Conservation (phyloP, 2,797 vertebrate species). For the Lophius americanus region DNA sequence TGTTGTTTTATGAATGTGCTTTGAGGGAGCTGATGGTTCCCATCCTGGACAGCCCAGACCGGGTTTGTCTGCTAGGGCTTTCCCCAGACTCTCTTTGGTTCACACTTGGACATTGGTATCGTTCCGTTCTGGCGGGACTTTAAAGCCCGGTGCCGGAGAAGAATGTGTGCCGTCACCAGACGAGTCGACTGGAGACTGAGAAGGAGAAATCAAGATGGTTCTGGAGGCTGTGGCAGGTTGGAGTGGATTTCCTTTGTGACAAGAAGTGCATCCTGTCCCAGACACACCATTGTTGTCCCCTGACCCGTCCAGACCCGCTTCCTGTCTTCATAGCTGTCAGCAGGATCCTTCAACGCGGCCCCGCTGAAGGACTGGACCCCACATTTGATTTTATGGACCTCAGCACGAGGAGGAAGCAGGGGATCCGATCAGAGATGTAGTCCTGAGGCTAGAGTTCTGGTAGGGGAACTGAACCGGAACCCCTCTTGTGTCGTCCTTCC, state of each 20-base stretch:
- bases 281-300: conserved; percentile 56
- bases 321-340: conserved; percentile 48
- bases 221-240: conserved; percentile 22
- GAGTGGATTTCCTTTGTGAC: conserved; percentile 76
- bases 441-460: no score
- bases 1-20: neutral
- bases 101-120: conserved; percentile 14
- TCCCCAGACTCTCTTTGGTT: conserved; percentile 34
- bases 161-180: conserved; percentile 11
- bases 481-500: no score
- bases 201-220: conserved; percentile 32
- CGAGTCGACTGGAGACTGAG: conserved; percentile 38
- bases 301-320: conserved; percentile 39
- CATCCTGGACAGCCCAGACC: conserved; percentile 1
- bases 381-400: no score
- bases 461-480: no score
- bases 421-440: no score
- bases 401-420: no score
- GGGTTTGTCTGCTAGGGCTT: conserved; percentile 23
- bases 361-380: neutral
- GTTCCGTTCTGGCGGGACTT: conserved; percentile 53
- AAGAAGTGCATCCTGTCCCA: conserved; percentile 76
- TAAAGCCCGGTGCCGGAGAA: conserved; percentile 42
- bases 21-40: conserved; percentile 1
- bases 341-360: conserved; percentile 13